A percentile compares a stretch with the other conserved stretches of the same genome.
Evolutionary conservation across 64 coral and sea anemone species (phyloP).

Genomic region (Montipora cactus): DNA sequence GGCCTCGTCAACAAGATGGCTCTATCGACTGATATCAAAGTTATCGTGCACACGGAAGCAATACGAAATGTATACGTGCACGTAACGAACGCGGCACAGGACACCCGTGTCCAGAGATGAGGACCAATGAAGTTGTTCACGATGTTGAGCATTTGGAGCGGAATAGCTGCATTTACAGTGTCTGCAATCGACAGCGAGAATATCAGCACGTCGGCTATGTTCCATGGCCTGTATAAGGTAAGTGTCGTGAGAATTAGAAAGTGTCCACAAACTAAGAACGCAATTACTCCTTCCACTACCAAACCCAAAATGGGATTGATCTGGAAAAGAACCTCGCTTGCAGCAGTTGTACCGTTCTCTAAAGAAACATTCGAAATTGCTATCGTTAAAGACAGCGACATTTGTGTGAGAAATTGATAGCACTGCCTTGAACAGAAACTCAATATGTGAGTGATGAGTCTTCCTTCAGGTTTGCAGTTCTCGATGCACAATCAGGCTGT

Average conservation of each 20-base stretch:
- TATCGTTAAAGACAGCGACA: neutral
- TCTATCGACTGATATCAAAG: conserved; percentile 85
- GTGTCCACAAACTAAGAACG: conserved; percentile 70
- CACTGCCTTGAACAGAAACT: neutral
- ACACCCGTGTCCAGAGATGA: conserved; percentile 60
- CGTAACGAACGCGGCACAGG: conserved; percentile 75
- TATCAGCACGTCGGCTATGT: conserved; percentile 75
- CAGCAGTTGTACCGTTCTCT: neutral
- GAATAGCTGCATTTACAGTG: conserved; percentile 77
- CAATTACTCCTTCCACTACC: conserved; percentile 75
- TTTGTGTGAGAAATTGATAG: neutral
- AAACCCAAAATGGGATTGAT: conserved; percentile 52
- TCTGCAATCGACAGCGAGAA: conserved; percentile 89
- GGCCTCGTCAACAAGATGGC: conserved; percentile 15
- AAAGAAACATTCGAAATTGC: neutral
- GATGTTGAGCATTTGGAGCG: conserved; percentile 80
- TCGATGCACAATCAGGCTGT: neutral
- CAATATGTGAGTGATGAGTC: neutral
- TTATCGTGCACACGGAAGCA: conserved; percentile 94
- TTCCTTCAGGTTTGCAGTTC: neutral
- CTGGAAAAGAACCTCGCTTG: neutral
- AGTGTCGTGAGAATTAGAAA: conserved; percentile 86
- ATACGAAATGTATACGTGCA: conserved; percentile 90
- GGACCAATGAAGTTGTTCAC: conserved; percentile 90
- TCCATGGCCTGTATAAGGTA: conserved; percentile 82